Evolutionary conservation across 2,113 vertebrate genomes (phyloP).

Genomic region (Trematomus loennbergii): DNA sequence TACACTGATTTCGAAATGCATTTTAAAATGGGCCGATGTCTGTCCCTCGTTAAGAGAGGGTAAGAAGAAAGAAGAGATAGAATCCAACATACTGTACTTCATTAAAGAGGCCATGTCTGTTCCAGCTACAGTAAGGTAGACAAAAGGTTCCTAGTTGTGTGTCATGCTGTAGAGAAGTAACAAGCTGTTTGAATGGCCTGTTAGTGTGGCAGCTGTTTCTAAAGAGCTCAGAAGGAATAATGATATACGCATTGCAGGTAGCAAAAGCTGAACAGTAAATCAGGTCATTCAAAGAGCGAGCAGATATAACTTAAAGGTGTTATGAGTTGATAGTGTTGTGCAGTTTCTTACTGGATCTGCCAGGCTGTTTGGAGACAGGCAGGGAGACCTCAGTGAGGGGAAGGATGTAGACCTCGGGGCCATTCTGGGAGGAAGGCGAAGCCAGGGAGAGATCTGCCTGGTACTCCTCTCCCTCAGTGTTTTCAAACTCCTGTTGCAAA

Average conservation of each 20-base stretch:
- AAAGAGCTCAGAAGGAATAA: conserved; percentile 5
- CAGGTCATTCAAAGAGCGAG: neutral
- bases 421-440: conserved; percentile 89
- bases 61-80: neutral
- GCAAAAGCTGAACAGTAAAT: neutral
- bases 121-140: neutral
- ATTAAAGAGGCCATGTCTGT: conserved; percentile 3
- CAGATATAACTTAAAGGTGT: neutral
- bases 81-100: neutral
- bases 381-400: conserved; percentile 96
- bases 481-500: conserved; percentile 92
- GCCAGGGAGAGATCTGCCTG: conserved; percentile 89
- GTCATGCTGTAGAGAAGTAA: conserved; percentile 13
- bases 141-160: neutral
- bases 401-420: conserved; percentile 95
- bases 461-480: conserved; percentile 92
- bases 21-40: conserved; percentile 69
- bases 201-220: neutral
- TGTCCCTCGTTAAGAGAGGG: conserved; percentile 20
- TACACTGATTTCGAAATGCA: conserved; percentile 22
- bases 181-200: neutral
- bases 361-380: conserved; percentile 94
- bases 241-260: neutral
- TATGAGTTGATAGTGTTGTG: neutral
- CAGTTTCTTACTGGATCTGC: conserved; percentile 91